Percentiles rank a stretch among this genome's conserved stretches.
Evolutionary conservation across 2,113 vertebrate species (phyloP).

Genomic region (Thinocorus orbignyianus): DNA sequence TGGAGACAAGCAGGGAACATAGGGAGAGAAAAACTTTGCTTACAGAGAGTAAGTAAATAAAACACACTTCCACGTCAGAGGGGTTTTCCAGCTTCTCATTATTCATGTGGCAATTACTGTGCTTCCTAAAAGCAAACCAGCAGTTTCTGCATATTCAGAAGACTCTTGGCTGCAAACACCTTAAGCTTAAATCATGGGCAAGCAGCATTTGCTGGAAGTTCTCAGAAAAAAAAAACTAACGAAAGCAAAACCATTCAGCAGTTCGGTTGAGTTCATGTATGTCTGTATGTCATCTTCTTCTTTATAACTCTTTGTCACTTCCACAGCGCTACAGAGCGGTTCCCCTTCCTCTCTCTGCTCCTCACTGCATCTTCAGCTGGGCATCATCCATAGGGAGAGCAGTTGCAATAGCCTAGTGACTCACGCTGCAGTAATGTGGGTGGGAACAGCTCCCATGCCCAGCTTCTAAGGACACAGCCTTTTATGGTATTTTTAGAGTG

Average conservation of each 20-base stretch:
- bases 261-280: rapidly evolving
- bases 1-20: not conserved
- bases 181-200: not conserved
- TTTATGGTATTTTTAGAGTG: conserved; percentile 68
- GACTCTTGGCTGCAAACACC: not conserved
- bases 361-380: not conserved
- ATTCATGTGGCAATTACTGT: not conserved
- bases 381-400: conserved; percentile 21
- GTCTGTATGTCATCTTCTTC: not conserved
- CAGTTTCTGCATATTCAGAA: not conserved
- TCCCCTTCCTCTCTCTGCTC: not conserved
- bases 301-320: not conserved
- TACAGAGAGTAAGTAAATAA: not conserved
- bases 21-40: not conserved
- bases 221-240: not conserved
- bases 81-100: not conserved
- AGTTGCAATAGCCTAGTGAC: conserved; percentile 30
- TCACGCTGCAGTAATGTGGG: conserved; percentile 64
- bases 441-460: conserved; percentile 61
- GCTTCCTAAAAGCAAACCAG: not conserved
- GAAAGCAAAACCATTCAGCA: not conserved
- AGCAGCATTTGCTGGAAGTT: not conserved
- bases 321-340: rapidly evolving
- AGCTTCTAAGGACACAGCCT: conserved; percentile 53
- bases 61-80: not conserved